Percentiles rank a stretch among this genome's conserved stretches.
Evolutionary conservation across 2,113 vertebrate species (phyloP).

Genomic region (Phylloscopus trochiloides): DNA sequence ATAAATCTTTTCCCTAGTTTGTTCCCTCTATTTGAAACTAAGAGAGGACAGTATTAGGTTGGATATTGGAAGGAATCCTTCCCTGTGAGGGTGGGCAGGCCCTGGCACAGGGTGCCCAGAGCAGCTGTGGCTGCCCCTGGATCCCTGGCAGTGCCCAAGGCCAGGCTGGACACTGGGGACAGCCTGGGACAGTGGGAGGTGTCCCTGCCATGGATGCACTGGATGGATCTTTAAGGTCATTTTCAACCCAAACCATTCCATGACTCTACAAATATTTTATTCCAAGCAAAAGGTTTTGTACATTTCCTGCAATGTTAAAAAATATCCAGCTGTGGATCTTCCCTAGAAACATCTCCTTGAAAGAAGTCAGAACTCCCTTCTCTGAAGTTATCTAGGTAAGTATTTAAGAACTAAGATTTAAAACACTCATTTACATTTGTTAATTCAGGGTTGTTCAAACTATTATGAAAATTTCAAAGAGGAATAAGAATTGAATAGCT

Average conservation of each 20-base stretch:
- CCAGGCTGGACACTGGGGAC: background rate
- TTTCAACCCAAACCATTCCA: background rate
- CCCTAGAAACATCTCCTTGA: background rate
- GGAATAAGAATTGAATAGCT: background rate
- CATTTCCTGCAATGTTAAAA: background rate
- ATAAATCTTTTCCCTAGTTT: background rate
- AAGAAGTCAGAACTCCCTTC: background rate
- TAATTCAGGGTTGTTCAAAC: conserved; percentile 43
- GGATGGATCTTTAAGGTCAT: background rate
- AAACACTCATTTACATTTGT: conserved; percentile 31
- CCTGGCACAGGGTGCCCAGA: background rate
- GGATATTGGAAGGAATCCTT: background rate
- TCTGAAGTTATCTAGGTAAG: background rate
- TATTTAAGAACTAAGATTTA: background rate
- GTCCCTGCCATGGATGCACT: background rate
- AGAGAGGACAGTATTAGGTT: background rate
- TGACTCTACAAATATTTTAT: background rate
- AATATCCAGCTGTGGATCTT: background rate
- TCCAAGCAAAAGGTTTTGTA: background rate
- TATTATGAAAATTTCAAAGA: background rate
- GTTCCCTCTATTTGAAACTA: background rate
- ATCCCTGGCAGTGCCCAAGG: background rate
- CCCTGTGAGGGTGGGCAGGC: rapidly evolving
- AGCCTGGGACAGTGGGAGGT: background rate
- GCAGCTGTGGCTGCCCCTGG: background rate